phyloP scores from a whole-genome alignment of 2,797 vertebrate genomes.

The Phrynocephalus guinanensis region DNA sequence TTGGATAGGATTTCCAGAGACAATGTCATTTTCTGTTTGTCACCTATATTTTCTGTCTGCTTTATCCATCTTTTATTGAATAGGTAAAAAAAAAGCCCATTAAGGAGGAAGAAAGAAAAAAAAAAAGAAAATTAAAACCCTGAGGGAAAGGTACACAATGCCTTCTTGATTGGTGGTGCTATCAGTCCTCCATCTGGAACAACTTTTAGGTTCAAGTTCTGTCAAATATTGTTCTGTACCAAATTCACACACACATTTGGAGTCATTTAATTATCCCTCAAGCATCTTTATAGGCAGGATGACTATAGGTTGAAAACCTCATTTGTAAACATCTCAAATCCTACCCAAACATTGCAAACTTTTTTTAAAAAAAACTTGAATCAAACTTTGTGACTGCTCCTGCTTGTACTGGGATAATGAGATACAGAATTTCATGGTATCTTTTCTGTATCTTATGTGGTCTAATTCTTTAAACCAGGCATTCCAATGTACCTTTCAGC shows the following conservation, averaged over 20 bases:
- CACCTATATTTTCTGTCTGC: too few species aligned
- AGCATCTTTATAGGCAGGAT: neutral
- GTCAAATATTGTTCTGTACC: neutral
- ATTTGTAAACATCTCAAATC: too few species aligned
- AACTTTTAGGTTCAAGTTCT: fast-evolving
- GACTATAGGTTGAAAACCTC: too few species aligned
- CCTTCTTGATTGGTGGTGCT: neutral
- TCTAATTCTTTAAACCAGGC: neutral
- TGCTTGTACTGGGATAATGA: slow-evolving; percentile 39
- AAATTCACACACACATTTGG: fast-evolving
- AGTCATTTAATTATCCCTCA: neutral
- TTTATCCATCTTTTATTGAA: too few species aligned
- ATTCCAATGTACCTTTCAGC: neutral
- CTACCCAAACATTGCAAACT: neutral
- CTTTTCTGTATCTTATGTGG: neutral
- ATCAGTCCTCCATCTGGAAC: neutral
- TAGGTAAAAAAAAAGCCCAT: too few species aligned
- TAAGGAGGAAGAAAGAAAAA: too few species aligned
- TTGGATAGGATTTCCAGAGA: neutral
- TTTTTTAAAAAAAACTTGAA: neutral
- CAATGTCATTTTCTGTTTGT: too few species aligned
- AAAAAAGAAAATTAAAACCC: too few species aligned
- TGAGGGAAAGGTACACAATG: neutral
- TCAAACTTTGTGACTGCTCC: neutral
- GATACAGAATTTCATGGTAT: neutral